Conservation (phyloP, 1,140 invertebrate species). For the Halesus radiatus region DNA sequence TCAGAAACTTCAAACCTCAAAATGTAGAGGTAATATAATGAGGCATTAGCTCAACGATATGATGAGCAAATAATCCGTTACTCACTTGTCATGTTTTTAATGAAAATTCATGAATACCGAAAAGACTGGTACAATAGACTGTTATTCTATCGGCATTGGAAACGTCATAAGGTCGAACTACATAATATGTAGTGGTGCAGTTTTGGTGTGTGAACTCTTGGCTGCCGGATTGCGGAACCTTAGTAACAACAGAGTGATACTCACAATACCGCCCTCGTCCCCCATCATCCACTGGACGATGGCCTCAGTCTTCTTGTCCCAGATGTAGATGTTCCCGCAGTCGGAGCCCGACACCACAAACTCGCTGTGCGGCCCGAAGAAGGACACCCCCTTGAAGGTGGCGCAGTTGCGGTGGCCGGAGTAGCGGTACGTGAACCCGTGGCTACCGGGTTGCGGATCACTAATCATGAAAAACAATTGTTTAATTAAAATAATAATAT, state of each 20-base stretch:
- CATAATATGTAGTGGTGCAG: too few species aligned
- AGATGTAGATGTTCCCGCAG: constrained; percentile 95
- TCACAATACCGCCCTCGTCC: constrained; percentile 89
- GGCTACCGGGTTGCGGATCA: constrained; percentile 60
- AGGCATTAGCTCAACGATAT: too few species aligned
- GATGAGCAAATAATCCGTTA: too few species aligned
- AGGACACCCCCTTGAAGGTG: constrained; percentile 94
- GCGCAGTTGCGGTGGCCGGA: constrained; percentile 83
- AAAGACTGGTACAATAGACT: too few species aligned
- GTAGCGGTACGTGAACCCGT: constrained; percentile 81
- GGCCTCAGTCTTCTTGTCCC: constrained; percentile 91
- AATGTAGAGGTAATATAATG: too few species aligned
- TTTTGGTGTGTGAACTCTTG: too few species aligned
- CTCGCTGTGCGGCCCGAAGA: constrained; percentile 92
- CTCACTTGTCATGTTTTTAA: too few species aligned
- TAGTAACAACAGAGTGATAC: neutral
- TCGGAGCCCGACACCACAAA: constrained; percentile 95
- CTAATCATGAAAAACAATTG: constrained; percentile 20
- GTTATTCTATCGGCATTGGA: too few species aligned
- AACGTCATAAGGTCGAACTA: too few species aligned
- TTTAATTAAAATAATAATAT: neutral
- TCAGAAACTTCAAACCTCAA: too few species aligned
- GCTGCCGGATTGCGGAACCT: too few species aligned
- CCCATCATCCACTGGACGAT: constrained; percentile 91
- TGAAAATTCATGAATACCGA: too few species aligned